phyloP scores from a whole-genome alignment of 2,888 invertebrate genomes.

The Allacma fusca region DNA sequence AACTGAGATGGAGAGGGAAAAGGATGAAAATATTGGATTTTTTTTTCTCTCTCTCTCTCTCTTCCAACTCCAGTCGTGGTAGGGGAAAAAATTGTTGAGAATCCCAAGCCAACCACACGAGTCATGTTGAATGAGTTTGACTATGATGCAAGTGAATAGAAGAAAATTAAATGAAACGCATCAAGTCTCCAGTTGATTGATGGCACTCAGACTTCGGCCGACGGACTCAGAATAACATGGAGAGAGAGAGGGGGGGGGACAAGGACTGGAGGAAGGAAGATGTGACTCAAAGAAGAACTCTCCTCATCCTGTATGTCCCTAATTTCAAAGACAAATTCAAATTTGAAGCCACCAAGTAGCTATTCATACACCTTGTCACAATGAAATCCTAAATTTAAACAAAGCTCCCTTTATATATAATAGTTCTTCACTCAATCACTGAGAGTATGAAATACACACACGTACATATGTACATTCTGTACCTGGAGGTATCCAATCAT shows the following conservation, averaged over 20 bases:
- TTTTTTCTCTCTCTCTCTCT: background rate
- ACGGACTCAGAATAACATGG: background rate
- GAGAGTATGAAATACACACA: too few relatives aligned
- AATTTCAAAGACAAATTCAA: conserved; percentile 31
- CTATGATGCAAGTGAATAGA: conserved; percentile 36
- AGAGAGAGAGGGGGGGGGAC: background rate
- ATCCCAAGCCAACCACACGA: background rate
- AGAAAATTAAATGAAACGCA: conserved; percentile 43
- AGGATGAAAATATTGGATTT: conserved; percentile 20
- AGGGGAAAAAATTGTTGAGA: background rate
- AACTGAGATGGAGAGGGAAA: conserved; percentile 2
- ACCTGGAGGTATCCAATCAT: too few relatives aligned
- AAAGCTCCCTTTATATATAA: background rate
- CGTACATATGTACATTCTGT: too few relatives aligned
- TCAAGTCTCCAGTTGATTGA: conserved; percentile 42
- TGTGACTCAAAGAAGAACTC: background rate
- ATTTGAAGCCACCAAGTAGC: conserved; percentile 7
- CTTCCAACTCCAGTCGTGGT: background rate
- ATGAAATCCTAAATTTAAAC: conserved; percentile 14
- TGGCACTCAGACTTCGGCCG: conserved; percentile 31
- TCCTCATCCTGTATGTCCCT: background rate
- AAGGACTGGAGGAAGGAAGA: background rate
- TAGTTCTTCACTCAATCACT: too few relatives aligned
- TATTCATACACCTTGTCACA: background rate
- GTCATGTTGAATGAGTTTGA: conserved; percentile 31